A percentile compares a stretch with the other conserved stretches of the same genome.
Conservation (phyloP, 1,140 invertebrate species). For the Megathymus violae region DNA sequence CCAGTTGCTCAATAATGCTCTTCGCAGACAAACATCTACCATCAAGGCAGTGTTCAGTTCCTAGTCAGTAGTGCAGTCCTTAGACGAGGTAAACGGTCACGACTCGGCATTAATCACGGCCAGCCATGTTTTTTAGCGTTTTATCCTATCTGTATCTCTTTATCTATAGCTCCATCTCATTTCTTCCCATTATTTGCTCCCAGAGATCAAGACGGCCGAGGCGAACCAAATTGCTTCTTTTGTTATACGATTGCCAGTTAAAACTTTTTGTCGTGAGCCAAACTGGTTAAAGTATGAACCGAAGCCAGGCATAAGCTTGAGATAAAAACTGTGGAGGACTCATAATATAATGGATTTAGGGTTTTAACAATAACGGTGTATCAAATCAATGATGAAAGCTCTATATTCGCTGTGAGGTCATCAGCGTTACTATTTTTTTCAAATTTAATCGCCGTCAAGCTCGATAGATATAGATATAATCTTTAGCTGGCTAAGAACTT, state of each 20-base stretch:
- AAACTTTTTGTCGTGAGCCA: constrained; percentile 13
- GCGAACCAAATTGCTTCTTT: constrained; percentile 31
- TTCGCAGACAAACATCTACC: not conserved
- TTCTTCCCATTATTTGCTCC: constrained; percentile 28
- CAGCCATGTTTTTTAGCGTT: constrained; percentile 29
- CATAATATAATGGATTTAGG: constrained; percentile 1
- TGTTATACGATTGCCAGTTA: constrained; percentile 15
- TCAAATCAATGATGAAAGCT: constrained; percentile 1
- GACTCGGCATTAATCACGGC: constrained; percentile 32
- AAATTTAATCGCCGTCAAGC: not conserved
- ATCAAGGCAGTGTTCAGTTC: constrained; percentile 15
- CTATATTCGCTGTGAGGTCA: constrained; percentile 1
- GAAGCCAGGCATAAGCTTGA: constrained; percentile 1
- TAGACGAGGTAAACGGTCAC: constrained; percentile 30
- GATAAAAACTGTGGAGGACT: not conserved
- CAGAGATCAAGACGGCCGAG: constrained; percentile 22
- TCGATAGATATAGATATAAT: too few relatives aligned
- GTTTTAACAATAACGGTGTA: not conserved
- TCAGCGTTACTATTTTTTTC: not conserved
- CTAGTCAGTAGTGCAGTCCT: constrained; percentile 11
- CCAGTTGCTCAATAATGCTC: not conserved
- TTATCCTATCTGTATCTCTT: constrained; percentile 30
- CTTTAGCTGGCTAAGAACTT: too few relatives aligned
- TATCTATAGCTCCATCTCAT: constrained; percentile 29
- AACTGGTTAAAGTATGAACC: constrained; percentile 12